phyloP scores from a whole-genome alignment of 2,797 vertebrate genomes.

The Geotrypetes seraphini region DNA sequence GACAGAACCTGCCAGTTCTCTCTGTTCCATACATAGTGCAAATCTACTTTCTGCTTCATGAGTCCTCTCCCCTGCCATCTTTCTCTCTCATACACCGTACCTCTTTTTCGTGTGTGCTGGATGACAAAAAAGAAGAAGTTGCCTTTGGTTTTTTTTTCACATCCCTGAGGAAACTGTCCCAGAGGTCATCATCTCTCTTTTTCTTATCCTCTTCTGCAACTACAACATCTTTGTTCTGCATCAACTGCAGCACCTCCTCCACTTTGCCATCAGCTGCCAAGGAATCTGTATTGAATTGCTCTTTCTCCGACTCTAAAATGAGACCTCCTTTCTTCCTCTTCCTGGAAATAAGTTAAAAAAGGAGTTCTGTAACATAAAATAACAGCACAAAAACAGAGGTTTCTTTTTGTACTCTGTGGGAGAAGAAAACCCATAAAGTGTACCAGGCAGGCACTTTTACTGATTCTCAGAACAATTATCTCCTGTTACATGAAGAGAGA shows the following conservation, averaged over 20 bases:
- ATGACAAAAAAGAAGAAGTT: background rate
- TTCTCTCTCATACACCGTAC: too few relatives aligned
- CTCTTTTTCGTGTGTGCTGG: background rate
- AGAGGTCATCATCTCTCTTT: constrained; percentile 85
- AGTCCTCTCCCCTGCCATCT: background rate
- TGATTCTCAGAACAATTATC: too few relatives aligned
- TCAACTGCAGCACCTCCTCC: background rate
- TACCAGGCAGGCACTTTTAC: too few relatives aligned
- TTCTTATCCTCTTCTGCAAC: constrained; percentile 43
- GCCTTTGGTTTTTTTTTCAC: constrained; percentile 72
- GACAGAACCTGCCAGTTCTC: too few relatives aligned
- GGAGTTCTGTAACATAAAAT: background rate
- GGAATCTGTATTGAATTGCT: constrained; percentile 25
- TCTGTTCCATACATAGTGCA: too few relatives aligned
- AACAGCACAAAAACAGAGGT: too few relatives aligned
- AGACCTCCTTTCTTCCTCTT: constrained; percentile 72
- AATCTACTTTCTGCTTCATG: too few relatives aligned
- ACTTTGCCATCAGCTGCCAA: constrained; percentile 27
- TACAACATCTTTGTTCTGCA: constrained; percentile 1
- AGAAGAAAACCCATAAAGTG: too few relatives aligned
- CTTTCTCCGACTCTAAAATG: constrained; percentile 44
- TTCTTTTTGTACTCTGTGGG: too few relatives aligned
- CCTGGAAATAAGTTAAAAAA: constrained; percentile 45
- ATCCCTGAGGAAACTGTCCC: constrained; percentile 90
- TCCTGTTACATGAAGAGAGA: too few relatives aligned